These are phyloP conservation scores for Fratercula arctica DNA, from an alignment of 2,797 vertebrate genomes.

Conservation along the genomic window DNA sequence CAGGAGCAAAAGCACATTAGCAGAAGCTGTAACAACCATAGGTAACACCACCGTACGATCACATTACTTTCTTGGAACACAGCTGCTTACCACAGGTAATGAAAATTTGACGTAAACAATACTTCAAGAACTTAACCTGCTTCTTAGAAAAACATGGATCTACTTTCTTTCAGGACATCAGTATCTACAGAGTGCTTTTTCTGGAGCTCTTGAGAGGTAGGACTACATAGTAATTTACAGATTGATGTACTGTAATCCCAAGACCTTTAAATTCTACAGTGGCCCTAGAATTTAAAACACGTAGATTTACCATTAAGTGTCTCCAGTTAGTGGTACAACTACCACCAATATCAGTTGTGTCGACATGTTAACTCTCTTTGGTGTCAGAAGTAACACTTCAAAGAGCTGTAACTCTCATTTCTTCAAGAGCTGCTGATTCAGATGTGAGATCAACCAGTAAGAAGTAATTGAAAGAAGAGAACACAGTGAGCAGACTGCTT, in stretches of 20 bases:
- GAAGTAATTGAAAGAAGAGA: not conserved
- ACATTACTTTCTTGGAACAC: constrained; percentile 15
- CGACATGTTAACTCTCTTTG: not conserved
- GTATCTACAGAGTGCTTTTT: not conserved
- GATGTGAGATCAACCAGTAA: not conserved
- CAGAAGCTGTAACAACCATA: constrained; percentile 16
- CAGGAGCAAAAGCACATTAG: not conserved
- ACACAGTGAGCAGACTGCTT: not conserved
- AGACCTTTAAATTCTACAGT: not conserved
- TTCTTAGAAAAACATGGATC: not conserved
- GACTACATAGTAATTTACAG: not conserved
- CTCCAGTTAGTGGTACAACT: not conserved
- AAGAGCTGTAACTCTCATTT: not conserved
- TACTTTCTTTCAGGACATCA: not conserved
- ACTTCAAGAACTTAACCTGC: not conserved
- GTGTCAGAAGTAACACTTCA: not conserved
- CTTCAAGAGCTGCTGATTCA: not conserved
- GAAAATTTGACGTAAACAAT: constrained; percentile 1
- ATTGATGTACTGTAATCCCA: not conserved
- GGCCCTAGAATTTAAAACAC: not conserved
- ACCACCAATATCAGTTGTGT: not conserved
- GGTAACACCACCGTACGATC: constrained; percentile 6
- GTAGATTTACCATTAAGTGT: not conserved
- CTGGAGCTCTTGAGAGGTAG: not conserved
- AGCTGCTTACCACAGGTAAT: constrained; percentile 27